These are phyloP conservation scores for Astatotilapia flaviijosephi DNA, from an alignment of 2,113 vertebrate species.

Conservation along the genomic window DNA sequence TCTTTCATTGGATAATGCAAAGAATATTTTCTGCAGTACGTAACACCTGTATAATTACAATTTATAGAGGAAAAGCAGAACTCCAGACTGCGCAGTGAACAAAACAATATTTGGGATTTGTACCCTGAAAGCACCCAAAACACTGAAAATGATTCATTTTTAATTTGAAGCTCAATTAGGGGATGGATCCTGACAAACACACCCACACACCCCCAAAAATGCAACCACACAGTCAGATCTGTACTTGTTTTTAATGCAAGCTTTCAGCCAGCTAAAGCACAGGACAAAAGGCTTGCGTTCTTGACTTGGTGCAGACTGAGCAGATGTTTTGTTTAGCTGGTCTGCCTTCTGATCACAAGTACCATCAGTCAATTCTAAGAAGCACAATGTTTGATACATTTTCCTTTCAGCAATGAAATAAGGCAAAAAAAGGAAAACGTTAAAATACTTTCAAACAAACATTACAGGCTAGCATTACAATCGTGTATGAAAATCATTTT, in stretches of 20 bases:
- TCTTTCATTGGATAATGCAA: neutral
- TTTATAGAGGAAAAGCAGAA: neutral
- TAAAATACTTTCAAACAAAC: neutral
- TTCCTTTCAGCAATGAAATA: conserved; percentile 1
- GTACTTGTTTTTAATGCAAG: neutral
- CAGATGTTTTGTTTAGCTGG: neutral
- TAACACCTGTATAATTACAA: neutral
- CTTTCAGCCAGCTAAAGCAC: neutral
- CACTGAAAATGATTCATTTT: neutral
- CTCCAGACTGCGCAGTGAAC: neutral
- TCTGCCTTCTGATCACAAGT: neutral
- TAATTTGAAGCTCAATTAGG: neutral
- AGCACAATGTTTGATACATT: neutral
- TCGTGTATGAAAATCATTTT: neutral
- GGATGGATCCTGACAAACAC: neutral
- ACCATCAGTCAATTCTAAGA: neutral
- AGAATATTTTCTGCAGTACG: neutral
- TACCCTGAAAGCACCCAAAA: neutral
- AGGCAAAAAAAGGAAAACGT: conserved; percentile 10
- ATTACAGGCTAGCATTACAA: neutral
- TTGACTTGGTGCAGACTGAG: neutral
- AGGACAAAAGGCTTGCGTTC: neutral
- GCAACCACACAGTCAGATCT: neutral
- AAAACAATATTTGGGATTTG: neutral
- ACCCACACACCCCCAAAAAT: neutral